Evolutionary conservation across 1,140 invertebrate species (phyloP).

Genomic region (Euwallacea fornicatus): DNA sequence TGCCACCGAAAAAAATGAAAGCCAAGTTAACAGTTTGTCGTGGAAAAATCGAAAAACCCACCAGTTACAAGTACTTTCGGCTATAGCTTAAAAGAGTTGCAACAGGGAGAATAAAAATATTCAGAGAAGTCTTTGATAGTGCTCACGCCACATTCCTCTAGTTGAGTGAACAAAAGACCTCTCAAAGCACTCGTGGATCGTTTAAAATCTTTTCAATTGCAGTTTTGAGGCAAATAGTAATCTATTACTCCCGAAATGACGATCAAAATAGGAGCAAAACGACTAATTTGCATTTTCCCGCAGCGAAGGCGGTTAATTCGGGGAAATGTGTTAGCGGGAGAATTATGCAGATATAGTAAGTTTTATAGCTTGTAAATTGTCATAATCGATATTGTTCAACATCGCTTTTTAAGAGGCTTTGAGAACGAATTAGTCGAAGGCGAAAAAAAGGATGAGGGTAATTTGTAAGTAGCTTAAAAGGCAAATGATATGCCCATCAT

Average conservation of each 20-base stretch:
- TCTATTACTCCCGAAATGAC: conserved; percentile 14
- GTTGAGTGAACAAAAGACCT: background rate
- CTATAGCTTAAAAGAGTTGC: too few relatives aligned
- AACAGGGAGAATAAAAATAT: too few relatives aligned
- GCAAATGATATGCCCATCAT: too few relatives aligned
- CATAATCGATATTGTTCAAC: conserved; percentile 5
- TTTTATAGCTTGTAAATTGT: conserved; percentile 20
- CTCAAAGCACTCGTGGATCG: background rate
- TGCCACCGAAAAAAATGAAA: too few relatives aligned
- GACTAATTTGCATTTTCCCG: conserved; percentile 28
- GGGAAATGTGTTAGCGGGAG: conserved; percentile 23
- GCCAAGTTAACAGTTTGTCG: too few relatives aligned
- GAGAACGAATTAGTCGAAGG: too few relatives aligned
- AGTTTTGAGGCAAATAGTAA: conserved; percentile 23
- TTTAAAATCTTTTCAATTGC: conserved; percentile 20
- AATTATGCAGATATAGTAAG: conserved; percentile 21
- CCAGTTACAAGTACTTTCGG: too few relatives aligned
- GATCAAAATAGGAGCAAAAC: conserved; percentile 20
- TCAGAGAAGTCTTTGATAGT: too few relatives aligned
- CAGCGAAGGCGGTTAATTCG: conserved; percentile 21
- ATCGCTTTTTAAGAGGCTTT: background rate
- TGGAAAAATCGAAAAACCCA: too few relatives aligned
- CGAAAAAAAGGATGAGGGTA: too few relatives aligned
- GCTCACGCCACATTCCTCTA: background rate
- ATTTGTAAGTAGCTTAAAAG: too few relatives aligned